These are phyloP conservation scores for Puma concolor DNA, from an alignment of 2,113 vertebrate genomes.

Conservation along the genomic window DNA sequence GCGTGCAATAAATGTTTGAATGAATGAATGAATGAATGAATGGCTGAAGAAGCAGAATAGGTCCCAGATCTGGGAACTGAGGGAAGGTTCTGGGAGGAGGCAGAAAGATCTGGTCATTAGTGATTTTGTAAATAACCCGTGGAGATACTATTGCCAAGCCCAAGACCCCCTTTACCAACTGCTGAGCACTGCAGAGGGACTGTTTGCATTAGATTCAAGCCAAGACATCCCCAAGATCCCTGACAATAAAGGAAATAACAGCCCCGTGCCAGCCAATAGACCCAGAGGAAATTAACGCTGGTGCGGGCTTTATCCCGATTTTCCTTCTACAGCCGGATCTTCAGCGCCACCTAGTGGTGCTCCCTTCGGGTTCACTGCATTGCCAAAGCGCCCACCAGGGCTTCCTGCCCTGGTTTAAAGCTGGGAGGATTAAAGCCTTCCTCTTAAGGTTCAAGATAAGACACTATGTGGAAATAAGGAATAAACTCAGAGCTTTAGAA, in stretches of 20 bases:
- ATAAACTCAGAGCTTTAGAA: slow-evolving; percentile 41
- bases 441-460: slow-evolving; percentile 14
- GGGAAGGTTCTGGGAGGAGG: background rate
- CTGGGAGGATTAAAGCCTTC: slow-evolving; percentile 14
- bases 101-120: background rate
- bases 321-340: background rate
- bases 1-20: background rate
- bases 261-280: background rate
- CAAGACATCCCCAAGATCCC: background rate
- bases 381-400: background rate
- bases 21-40: background rate
- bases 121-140: background rate
- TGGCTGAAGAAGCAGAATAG: background rate
- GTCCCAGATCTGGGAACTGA: background rate
- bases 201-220: background rate
- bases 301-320: background rate
- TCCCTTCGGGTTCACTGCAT: background rate
- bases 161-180: background rate
- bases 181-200: slow-evolving; percentile 22
- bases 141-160: background rate
- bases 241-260: background rate
- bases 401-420: background rate
- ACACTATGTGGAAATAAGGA: slow-evolving; percentile 15
- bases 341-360: slow-evolving; percentile 45
- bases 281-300: background rate